A percentile compares a stretch with the other conserved stretches of the same genome.
Conservation (phyloP, 2,797 vertebrate genomes). For the Phylloscopus collybita region DNA sequence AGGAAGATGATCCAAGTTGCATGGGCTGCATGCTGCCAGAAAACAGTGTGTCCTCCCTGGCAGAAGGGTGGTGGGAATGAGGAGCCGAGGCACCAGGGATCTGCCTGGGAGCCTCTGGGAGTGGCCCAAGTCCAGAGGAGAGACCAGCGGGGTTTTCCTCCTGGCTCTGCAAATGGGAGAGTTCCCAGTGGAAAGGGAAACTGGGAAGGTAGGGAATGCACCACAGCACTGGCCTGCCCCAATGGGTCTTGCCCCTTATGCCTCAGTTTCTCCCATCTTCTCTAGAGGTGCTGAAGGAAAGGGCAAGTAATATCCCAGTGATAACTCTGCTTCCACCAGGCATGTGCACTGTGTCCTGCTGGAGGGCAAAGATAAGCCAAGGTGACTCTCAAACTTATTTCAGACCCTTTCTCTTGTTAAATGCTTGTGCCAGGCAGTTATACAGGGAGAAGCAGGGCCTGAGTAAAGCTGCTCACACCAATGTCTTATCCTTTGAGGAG, state of each 20-base stretch:
- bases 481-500: conserved; percentile 31
- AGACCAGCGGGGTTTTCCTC: neutral
- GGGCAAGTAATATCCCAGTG: neutral
- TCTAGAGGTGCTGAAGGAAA: neutral
- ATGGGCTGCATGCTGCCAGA: neutral
- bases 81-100: neutral
- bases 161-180: neutral
- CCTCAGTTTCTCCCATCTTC: neutral
- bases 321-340: neutral
- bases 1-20: neutral
- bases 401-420: neutral
- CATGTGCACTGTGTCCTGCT: neutral
- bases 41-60: neutral
- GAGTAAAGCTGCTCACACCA: neutral
- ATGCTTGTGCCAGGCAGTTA: neutral
- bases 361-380: conserved; percentile 33
- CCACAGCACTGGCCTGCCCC: neutral
- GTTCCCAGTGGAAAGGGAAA: neutral
- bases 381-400: conserved; percentile 39
- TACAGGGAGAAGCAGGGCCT: neutral
- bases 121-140: neutral
- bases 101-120: neutral
- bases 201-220: neutral
- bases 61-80: neutral
- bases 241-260: neutral